Base-by-base conservation (phyloP, 2,888 invertebrate genomes). In the Automeris io region DNA sequence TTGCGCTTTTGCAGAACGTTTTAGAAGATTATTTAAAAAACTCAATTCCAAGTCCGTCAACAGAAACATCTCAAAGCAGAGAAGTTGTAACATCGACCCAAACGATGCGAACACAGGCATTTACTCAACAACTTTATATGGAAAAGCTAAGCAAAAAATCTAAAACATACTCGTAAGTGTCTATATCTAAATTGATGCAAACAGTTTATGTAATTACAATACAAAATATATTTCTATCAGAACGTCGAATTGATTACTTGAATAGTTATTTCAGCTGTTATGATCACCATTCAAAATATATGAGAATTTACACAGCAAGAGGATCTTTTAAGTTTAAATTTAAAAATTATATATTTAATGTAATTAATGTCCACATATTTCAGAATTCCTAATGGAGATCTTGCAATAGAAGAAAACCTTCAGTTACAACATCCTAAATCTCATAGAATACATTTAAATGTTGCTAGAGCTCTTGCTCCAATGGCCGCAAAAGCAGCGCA, bases 391-490 rank as follows among this genome's bases (percentile, higher is more conserved):
- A 29, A 16, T 29, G 5, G 16, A 16, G 29, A 29, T 16, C 2
- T n/a, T n/a, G 16, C 3, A 16, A 16, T 3, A 29, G 4, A 19
- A 8, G 24, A 18, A 32, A 13, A 19, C n/a, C n/a, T 18, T 3
- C 18, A 16, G 8, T 12, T 11, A 11, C 21, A 24, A 22, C 18
- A 32, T 21, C 25, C 26, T 5, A 25, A 36, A 11, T 18, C 31
- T 16, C 35, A 40, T 18, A 49, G 49, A 25, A 39, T 63, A 8
- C 60, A 61, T 35, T 36, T 65, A 11, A 67, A 64, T 40, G 47
- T 61, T 11, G 55, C 47, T 7, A 51, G 53, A 5, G 39, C 40
- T 8, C 50, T 50, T 26, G 43, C 41, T 21, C 37, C 46, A 7
- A 13, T 34, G 13, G 25, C 26, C 5, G 6, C 32, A n/a, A 37